Base-by-base conservation (phyloP, 1,140 invertebrate genomes). In the Colletes latitarsis region DNA sequence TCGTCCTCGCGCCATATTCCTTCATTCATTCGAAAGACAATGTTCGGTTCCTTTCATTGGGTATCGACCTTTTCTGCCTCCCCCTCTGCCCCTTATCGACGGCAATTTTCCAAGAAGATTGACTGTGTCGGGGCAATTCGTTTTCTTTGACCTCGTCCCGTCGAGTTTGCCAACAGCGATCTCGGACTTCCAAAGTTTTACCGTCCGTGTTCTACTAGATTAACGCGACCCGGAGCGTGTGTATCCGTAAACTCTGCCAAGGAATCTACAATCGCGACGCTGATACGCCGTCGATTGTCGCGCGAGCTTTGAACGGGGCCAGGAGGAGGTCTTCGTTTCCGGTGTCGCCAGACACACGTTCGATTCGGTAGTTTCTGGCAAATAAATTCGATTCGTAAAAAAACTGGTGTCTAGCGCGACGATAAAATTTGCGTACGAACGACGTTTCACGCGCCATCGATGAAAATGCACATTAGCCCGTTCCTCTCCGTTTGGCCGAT, bases 361-460 rank as follows among this genome's bases (percentile, higher is more conserved):
- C 30, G 30, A 30, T 30, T 30, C 30, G 30, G 58, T 46, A 64
- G 52, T 53, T 46, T 74, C 53, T 39, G 75, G 66, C 53, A 69
- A 77, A 77, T 77, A 77, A 77, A 77, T 77, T 77, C 75, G 66
- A 53, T 9, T 15, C 39, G 63, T 39, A 58, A 41, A 62, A 77
- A 77, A 77, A 77, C 53, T 52, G 43, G 66, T 17, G 21, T 43
- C 43, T 6, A 8, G 4, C 19, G 55, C 43, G n/a, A 46, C 55
- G 75, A 69, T 70, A 70, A 70, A 77, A 77, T 77, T 77, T 77
- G 66, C 75, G 66, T 77, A 76, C 74, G 74, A 76, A 76, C 53
- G 74, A 41, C 19, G 75, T 69, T 30, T 69, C 52, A 60, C 55
- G 43, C 66, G 66, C 43, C 21, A 21, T n/a, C 60, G 75, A 69